Evolutionary conservation across 1,140 invertebrate species (phyloP), one percentile per base, ranked within the genome.

Genomic region (Mycetomoellerius zeteki): DNA sequence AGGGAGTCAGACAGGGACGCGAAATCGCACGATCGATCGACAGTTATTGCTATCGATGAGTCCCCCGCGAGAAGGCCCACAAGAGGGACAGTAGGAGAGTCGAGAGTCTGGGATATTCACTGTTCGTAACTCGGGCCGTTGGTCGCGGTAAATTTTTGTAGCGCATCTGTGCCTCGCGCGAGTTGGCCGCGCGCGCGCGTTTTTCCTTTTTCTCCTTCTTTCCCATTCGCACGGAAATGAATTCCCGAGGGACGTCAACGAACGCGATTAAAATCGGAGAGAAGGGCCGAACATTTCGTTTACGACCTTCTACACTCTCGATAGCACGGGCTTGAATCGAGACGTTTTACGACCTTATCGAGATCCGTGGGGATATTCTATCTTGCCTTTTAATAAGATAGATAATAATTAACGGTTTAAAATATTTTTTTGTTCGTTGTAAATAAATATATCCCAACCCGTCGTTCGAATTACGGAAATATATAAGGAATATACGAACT

Each of bases 21-120:
- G 77, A 81, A 80, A 88, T 88, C 65, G 69, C 50, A 47, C 76
- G 78, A 91, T 90, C 86, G 76, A 90, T 91, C 89, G 90, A 90
- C 78, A 85, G 73, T 90, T 88, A 90, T 88, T 69, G 76, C 86
- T 52, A 88, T 88, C 86, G 73, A 81, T 47, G 89, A 88, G 52
- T 78, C 62, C 24, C 24, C 24, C 64, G 71, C 14, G 65, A 73
- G 73, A 84, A 16, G 21, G 76, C 71, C 87, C 87, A 62, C 56
- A 24, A 47, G 27, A n/a, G 65, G 21, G 16, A n/a, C 24, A 47
- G 37, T 50, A 8, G 33, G 24, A 30, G 67, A 50, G 33, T 50
- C 47, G 21, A 56, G 16, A 37, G 33, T 50, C 47, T 54, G 56
- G 24, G 80, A 84, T 56, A 75, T 84, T 84, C 80, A 8, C 50